Base-by-base conservation (phyloP, 2,888 invertebrate genomes). In the Eristalinus sepulchralis region DNA sequence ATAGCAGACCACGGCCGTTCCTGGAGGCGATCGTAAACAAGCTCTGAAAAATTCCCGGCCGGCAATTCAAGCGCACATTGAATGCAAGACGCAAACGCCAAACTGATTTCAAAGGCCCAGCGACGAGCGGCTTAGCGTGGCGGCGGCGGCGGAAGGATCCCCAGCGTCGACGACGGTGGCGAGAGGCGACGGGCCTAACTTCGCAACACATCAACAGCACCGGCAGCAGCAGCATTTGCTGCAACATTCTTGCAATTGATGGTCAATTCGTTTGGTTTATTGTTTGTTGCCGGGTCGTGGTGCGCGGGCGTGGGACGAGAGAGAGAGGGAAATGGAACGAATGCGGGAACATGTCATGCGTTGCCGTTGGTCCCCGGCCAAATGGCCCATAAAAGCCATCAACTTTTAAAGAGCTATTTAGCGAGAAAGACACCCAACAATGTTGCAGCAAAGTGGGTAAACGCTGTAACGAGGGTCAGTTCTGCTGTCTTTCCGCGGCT, bases 211-310 rank as follows among this genome's bases (percentile, higher is more conserved):
- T 13, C 36, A 5, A 10, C 60, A 1, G 13, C 47, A 62, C 20
- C 27, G 33, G 24, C 67, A 31, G 64, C 64, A 60, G 64, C 81
- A 77, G 60, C 60, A 76, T 55, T 75, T 82, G 55, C 53, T 11
- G 87, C 83, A 87, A 87, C 87, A 87, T 80, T 83, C 72, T 87
- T 83, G 87, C 87, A 80, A 72, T 87, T 83, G 83, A 87, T 87
- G 83, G 76, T 64, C 83, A 80, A 80, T 87, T 83, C 76, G 63
- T 71, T 87, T 87, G 79, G 83, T 87, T 87, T 87, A 87, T 87
- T 87, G 72, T 87, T 77, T 77, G 68, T 72, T 67, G 60, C 33
- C 77, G 63, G 22, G 17, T 39, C 13, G 0, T 20, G 11, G 22
- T 10, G 57, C 34, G 33, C 22, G 67, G 64, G 39, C 4, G 6